Percentiles rank a stretch among this genome's conserved stretches.
phyloP scores from a whole-genome alignment of 2,797 vertebrate species.

The Pseudocheirus occidentalis region DNA sequence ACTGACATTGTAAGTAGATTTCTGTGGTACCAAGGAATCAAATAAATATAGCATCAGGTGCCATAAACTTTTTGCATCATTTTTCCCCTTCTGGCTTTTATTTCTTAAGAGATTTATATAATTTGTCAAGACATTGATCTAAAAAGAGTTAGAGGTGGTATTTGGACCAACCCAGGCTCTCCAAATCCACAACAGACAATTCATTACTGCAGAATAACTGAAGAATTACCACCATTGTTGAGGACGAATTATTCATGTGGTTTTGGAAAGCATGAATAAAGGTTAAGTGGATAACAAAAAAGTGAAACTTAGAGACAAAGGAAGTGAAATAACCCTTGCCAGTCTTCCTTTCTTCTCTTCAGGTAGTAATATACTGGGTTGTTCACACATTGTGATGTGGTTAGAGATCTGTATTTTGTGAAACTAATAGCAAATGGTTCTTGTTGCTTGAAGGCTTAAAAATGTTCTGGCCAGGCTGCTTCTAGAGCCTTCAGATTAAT shows the following conservation, averaged over 20 bases:
- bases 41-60: no score
- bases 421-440: neutral
- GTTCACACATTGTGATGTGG: neutral
- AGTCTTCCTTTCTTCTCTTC: neutral
- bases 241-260: neutral
- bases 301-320: neutral
- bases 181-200: neutral
- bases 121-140: neutral
- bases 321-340: neutral
- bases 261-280: neutral
- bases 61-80: no score
- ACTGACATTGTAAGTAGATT: conserved; percentile 86
- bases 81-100: neutral
- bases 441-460: neutral
- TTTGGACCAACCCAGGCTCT: neutral
- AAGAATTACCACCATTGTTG: neutral
- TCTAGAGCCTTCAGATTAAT: no score
- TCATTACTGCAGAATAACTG: neutral
- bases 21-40: neutral
- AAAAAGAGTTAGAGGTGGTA: neutral
- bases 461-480: neutral
- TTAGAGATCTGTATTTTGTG: neutral
- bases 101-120: neutral
- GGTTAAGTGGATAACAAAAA: neutral
- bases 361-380: neutral